Conservation (phyloP, 1,140 invertebrate species). For the Oreohelix idahoensis region DNA sequence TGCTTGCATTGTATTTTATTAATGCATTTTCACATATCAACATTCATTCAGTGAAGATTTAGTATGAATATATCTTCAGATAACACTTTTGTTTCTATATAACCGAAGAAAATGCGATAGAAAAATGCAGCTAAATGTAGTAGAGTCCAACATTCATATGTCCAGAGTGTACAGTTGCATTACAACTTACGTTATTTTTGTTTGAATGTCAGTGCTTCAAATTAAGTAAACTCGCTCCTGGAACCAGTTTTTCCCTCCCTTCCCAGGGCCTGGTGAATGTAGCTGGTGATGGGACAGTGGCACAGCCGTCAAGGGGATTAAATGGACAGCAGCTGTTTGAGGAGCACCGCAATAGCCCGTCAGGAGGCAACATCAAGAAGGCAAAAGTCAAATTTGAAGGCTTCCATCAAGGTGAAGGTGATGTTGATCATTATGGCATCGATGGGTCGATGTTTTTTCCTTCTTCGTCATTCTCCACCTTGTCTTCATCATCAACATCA, state of each 20-base stretch:
- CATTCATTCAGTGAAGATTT: no score
- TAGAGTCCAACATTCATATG: no score
- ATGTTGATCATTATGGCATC: neutral
- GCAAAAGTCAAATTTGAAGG: conserved; percentile 12
- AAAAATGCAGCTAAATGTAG: no score
- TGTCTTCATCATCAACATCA: conserved; percentile 15
- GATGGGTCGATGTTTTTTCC: neutral
- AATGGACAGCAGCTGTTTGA: neutral
- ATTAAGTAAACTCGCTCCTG: conserved; percentile 14
- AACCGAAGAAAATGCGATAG: no score
- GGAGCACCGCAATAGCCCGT: neutral
- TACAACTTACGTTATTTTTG: neutral
- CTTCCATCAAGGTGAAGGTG: conserved; percentile 10
- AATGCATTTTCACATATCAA: no score
- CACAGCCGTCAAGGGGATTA: neutral
- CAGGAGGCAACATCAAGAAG: conserved; percentile 1
- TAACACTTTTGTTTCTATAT: no score
- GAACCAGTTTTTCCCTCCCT: conserved; percentile 33
- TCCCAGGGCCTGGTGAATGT: conserved; percentile 22
- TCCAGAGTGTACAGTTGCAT: neutral
- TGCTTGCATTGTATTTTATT: no score
- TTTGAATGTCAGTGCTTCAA: neutral
- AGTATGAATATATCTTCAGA: no score
- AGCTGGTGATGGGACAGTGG: conserved; percentile 8
- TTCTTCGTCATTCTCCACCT: conserved; percentile 6